A percentile compares a stretch with the other conserved stretches of the same genome.
phyloP scores from a whole-genome alignment of 2,797 vertebrate species.

The Atherinosoma microstoma region DNA sequence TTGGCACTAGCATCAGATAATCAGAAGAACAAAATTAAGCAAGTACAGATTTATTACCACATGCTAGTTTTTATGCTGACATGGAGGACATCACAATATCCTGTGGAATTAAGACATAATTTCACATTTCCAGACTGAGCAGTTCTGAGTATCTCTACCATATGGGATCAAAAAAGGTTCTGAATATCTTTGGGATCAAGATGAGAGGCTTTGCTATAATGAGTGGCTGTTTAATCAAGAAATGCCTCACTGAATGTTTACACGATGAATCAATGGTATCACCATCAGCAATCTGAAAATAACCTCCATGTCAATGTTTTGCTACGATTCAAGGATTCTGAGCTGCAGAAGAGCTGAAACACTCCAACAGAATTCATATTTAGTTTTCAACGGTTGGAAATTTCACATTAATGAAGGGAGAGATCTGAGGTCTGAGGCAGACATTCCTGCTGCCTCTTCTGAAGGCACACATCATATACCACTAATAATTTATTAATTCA shows the following conservation, averaged over 20 bases:
- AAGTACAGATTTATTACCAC: neutral
- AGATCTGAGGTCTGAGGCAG: constrained; percentile 24
- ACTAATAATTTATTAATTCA: constrained; percentile 60
- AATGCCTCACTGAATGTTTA: constrained; percentile 24
- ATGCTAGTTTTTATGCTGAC: neutral
- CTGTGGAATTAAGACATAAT: constrained; percentile 2
- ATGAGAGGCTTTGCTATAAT: constrained; percentile 24
- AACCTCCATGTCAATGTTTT: constrained; percentile 3
- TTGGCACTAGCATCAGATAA: neutral
- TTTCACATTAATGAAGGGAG: constrained; percentile 17
- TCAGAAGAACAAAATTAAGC: neutral
- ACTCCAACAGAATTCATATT: neutral
- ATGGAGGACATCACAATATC: neutral
- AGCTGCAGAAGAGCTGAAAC: constrained; percentile 5
- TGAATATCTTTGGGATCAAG: constrained; percentile 21
- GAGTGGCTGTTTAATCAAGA: constrained; percentile 35
- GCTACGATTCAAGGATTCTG: constrained; percentile 5
- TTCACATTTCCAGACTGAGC: constrained; percentile 11
- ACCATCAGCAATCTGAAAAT: constrained; percentile 16
- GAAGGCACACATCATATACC: constrained; percentile 24
- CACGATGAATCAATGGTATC: constrained; percentile 18
- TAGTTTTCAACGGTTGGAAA: constrained; percentile 10
- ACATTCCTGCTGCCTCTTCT: constrained; percentile 14
- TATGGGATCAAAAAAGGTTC: constrained; percentile 37
- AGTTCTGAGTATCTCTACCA: constrained; percentile 22